Evolutionary conservation across 2,113 vertebrate species (phyloP).

Genomic region (Ia io): DNA sequence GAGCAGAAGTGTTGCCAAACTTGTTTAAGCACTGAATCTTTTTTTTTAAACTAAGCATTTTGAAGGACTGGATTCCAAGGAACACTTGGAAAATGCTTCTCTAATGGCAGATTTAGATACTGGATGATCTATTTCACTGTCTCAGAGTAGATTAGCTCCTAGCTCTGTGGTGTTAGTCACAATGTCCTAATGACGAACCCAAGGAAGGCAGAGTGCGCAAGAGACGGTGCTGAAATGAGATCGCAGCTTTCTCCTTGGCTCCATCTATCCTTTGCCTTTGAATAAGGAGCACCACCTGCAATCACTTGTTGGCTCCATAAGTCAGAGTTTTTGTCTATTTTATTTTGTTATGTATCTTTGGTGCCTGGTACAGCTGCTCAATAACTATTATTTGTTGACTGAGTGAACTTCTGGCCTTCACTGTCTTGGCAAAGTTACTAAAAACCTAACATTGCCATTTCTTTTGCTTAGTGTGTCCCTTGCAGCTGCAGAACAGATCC

Average conservation of each 20-base stretch:
- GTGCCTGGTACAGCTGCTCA: background rate
- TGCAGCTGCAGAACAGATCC: background rate
- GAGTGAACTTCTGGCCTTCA: background rate
- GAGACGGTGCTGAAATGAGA: background rate
- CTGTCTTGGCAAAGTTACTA: background rate
- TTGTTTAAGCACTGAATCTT: background rate
- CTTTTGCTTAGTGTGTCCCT: background rate
- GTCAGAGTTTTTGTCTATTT: background rate
- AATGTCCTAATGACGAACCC: background rate
- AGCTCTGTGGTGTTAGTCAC: background rate
- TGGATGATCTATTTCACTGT: background rate
- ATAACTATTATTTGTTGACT: background rate
- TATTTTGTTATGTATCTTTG: background rate
- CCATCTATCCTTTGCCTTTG: background rate
- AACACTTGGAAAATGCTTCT: conserved; percentile 6
- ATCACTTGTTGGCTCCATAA: background rate
- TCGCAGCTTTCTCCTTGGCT: background rate
- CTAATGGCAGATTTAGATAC: background rate
- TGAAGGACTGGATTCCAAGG: background rate
- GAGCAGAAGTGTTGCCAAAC: background rate
- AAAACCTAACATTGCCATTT: background rate
- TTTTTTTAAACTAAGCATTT: background rate
- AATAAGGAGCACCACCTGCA: background rate
- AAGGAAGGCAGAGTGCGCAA: background rate
- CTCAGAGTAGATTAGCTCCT: background rate